Evolutionary conservation across 2,888 invertebrate species (phyloP).

Genomic region (Folsomia manolachei): DNA sequence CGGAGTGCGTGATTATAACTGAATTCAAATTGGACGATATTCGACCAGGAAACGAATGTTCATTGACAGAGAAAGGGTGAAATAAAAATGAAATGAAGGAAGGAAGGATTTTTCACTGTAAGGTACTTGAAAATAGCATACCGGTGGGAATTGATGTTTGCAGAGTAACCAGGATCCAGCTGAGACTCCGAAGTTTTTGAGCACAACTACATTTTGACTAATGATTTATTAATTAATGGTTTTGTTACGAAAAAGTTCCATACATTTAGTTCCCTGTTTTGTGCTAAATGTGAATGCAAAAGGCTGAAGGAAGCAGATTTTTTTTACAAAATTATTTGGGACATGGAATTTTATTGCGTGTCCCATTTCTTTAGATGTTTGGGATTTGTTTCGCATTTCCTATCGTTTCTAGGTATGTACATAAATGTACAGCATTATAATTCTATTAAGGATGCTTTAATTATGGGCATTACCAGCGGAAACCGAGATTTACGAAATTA

Average conservation of each 20-base stretch:
- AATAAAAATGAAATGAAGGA: no score
- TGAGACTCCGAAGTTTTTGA: slow-evolving; percentile 11
- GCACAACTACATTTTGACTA: slow-evolving; percentile 12
- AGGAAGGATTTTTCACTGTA: not conserved
- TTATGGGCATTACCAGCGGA: no score
- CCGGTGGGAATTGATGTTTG: slow-evolving; percentile 7
- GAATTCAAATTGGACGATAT: not conserved
- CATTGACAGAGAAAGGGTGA: not conserved
- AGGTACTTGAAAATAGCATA: not conserved
- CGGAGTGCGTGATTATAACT: not conserved
- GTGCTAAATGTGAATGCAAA: no score
- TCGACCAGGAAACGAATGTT: not conserved
- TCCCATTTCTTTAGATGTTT: no score
- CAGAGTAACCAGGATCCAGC: slow-evolving; percentile 11
- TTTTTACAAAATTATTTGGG: not conserved
- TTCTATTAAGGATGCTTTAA: no score
- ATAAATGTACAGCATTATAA: no score
- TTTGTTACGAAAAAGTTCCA: slow-evolving; percentile 30
- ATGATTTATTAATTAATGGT: slow-evolving; percentile 49
- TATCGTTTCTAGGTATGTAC: no score
- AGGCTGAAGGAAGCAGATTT: no score
- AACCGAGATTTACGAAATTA: no score
- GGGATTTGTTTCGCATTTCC: no score
- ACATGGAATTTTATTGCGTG: no score
- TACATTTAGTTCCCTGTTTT: no score